Evolutionary conservation across 1,140 invertebrate species (phyloP), one percentile per base, ranked within the genome.

Genomic region (Cryptotermes secundus): DNA sequence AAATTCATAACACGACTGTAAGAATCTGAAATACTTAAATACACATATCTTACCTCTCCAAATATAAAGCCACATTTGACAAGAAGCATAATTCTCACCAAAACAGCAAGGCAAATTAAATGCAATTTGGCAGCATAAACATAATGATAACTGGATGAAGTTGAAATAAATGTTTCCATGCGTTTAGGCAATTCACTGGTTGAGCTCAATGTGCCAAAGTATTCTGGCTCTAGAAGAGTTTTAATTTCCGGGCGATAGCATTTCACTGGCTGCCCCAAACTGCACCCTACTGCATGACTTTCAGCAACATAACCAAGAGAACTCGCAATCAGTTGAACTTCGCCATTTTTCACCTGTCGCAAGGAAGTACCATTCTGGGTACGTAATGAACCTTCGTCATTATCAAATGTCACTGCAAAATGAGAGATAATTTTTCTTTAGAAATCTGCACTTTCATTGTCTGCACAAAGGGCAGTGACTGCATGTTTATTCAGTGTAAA

Each of bases 11-110:
- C 38, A 19, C 3, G 22, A 49, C 45, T 3, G 16, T 6, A 12
- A 9, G 38, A 42, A 42, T 42, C 38, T 42, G 38, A 14, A 49
- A 81, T 14, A 31, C 26, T n/a, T n/a, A n/a, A 38, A 81, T 81
- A 36, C 0, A 19, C 80, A 10, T 49, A 81, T 49, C 80, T 81
- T 49, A 82, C 81, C 38, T 82, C 81, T 34, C 81, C 42, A 53
- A 82, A 82, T 34, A 82, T 9, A 38, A 53, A 82, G 19, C 81
- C 81, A 16, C 49, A 45, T 6, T 82, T 26, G 36, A 31, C 16
- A 19, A 38, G 1, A 26, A 38, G 7, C n/a, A 38, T 34, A 14
- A 31, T 34, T 26, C 53, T 45, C 3, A 82, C 81, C 16, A 82
- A 59, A 31, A 59, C 24, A 2, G 81, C 81, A 34, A 82, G 45